A percentile compares a stretch with the other conserved stretches of the same genome.
Conservation (phyloP, 2,113 vertebrate genomes). For the Numida meleagris region DNA sequence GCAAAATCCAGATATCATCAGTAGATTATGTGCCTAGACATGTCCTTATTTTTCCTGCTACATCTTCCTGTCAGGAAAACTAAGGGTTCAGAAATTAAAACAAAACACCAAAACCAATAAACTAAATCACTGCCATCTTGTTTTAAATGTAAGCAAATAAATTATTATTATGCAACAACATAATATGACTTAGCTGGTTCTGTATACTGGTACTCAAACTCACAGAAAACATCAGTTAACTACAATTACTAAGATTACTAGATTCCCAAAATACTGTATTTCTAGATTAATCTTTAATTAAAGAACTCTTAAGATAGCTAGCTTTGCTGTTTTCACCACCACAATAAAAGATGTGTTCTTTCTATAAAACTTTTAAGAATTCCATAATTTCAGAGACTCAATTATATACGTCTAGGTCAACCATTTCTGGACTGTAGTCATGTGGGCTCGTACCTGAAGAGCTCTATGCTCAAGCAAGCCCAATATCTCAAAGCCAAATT, state of each 20-base stretch:
- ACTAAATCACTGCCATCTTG: neutral
- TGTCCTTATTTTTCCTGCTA: neutral
- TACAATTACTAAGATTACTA: neutral
- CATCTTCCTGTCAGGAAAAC: neutral
- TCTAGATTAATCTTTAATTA: neutral
- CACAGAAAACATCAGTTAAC: neutral
- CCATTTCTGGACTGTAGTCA: neutral
- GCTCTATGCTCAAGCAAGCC: neutral
- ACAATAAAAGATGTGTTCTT: neutral
- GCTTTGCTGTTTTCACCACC: neutral
- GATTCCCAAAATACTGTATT: neutral
- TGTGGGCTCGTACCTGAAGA: neutral
- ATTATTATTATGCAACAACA: neutral
- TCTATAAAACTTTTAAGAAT: neutral
- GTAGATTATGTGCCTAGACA: neutral
- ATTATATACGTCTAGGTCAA: neutral
- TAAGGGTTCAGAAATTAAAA: neutral
- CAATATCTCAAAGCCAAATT: neutral
- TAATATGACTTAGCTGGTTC: neutral
- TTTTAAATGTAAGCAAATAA: neutral
- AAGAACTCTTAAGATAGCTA: neutral
- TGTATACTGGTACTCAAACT: neutral
- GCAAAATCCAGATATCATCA: neutral
- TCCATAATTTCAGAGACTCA: neutral
- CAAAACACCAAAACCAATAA: neutral